Evolutionary conservation across 2,113 vertebrate species (phyloP).

Genomic region (Neogale vison): DNA sequence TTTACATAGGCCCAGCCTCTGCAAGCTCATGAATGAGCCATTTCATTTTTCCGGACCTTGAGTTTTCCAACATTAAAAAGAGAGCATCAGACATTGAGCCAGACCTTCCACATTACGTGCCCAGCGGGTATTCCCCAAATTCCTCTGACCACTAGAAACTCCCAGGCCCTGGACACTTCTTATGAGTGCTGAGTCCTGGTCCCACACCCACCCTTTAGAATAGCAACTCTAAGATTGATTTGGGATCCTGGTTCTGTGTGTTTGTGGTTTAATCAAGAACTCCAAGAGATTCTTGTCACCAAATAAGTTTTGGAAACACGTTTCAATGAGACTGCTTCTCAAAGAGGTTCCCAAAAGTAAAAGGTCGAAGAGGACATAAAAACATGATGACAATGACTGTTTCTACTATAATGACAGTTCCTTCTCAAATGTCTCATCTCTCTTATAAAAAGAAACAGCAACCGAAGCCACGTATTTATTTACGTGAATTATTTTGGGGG

Average conservation of each 20-base stretch:
- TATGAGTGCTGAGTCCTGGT: not conserved
- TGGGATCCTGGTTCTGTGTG: not conserved
- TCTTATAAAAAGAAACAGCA: constrained; percentile 33
- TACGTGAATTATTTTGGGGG: not conserved
- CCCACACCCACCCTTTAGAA: not conserved
- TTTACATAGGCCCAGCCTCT: not conserved
- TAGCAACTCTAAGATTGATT: not conserved
- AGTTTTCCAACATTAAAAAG: not conserved
- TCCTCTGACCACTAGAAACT: not conserved
- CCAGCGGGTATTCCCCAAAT: no score
- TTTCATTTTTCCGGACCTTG: not conserved
- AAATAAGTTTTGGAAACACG: not conserved
- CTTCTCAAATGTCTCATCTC: not conserved
- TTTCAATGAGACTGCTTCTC: not conserved
- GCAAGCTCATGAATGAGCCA: not conserved
- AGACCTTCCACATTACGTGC: not conserved
- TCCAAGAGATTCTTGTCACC: not conserved
- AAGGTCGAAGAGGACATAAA: not conserved
- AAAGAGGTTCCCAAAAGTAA: not conserved
- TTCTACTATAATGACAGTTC: not conserved
- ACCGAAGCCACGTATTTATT: not conserved
- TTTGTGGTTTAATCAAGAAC: not conserved
- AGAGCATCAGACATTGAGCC: not conserved
- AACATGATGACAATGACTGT: not conserved
- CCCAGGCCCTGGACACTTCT: not conserved